A percentile compares a stretch with the other conserved stretches of the same genome.
These are phyloP conservation scores for Fratercula arctica DNA, from an alignment of 2,797 vertebrate genomes.

Conservation along the genomic window DNA sequence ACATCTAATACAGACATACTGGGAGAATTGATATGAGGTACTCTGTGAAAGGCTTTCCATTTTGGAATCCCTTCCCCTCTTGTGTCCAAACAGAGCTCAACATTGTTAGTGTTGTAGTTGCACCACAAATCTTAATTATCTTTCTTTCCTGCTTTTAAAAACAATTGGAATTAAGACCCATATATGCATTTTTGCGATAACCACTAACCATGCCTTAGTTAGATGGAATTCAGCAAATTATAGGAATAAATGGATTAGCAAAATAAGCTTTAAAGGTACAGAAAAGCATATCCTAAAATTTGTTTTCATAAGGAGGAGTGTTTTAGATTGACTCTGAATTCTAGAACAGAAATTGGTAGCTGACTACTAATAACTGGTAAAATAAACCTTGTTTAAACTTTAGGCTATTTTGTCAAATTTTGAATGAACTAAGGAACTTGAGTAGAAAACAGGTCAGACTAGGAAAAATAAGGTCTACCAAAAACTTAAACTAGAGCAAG, in stretches of 20 bases:
- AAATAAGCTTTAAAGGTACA: not conserved
- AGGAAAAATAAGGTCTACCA: not conserved
- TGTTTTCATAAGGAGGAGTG: not conserved
- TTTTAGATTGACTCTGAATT: not conserved
- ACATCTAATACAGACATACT: not conserved
- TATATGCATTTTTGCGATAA: not conserved
- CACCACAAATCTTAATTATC: not conserved
- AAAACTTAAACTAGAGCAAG: not conserved
- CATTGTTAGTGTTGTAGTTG: not conserved
- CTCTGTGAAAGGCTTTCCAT: not conserved
- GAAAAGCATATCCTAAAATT: not conserved
- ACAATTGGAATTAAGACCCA: not conserved
- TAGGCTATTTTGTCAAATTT: not conserved
- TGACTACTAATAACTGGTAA: not conserved
- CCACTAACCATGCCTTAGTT: not conserved
- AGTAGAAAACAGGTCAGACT: not conserved
- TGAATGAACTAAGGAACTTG: not conserved
- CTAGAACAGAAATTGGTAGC: not conserved
- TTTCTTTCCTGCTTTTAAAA: not conserved
- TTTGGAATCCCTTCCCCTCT: not conserved
- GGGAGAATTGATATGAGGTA: not conserved
- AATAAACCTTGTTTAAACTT: not conserved
- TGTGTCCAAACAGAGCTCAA: not conserved
- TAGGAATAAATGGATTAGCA: not conserved
- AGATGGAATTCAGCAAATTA: not conserved